Base-by-base conservation (phyloP, 1,140 invertebrate genomes). In the Pseudobourletiella spinata region DNA sequence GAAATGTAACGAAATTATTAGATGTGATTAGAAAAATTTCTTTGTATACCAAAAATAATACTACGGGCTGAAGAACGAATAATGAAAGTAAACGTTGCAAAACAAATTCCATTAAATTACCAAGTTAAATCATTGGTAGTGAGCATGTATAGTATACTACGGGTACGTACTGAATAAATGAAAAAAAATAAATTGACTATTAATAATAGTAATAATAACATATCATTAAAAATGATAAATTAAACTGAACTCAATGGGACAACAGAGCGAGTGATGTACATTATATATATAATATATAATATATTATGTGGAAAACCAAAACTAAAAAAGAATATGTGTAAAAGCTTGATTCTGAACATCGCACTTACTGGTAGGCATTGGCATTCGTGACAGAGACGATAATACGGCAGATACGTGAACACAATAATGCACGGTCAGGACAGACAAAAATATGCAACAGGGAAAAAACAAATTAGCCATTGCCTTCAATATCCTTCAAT, bases 401-500 rank as follows among this genome's bases (percentile, higher is more conserved):
- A 55, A 55, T 55, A 61, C 59, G 59, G 59, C 59, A 61, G 59
- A 61, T 60, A 60, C 58, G 58, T 48, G 30, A 61, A 61, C 59
- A 61, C 59, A 61, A 61, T 52, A 55, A 54, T 61, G 51, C 51
- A 61, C 52, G 52, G 50, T 26, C 59, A 61, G 50, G 59, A 55
- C 59, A 61, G 35, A 57, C 59, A 61, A 61, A 61, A 61, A 61
- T 61, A 61, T 61, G 52, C 51, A 61, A 61, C 32, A 61, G 59
- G 59, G 59, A 61, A 61, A 61, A 61, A 61, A 51, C 59, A 52
- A 61, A 61, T 61, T 61, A 61, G 59, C 59, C 52, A 55, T 55
- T 32, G 52, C 29, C 52, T 55, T 32, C 29, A 55, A 35, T 35
- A 55, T 55, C 52, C 52, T 55, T 55, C 2, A 35, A 3, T 55